Evolutionary conservation across 1,140 invertebrate genomes (phyloP), one percentile per base, ranked within the genome.

Genomic region (Diabrotica virgifera): DNA sequence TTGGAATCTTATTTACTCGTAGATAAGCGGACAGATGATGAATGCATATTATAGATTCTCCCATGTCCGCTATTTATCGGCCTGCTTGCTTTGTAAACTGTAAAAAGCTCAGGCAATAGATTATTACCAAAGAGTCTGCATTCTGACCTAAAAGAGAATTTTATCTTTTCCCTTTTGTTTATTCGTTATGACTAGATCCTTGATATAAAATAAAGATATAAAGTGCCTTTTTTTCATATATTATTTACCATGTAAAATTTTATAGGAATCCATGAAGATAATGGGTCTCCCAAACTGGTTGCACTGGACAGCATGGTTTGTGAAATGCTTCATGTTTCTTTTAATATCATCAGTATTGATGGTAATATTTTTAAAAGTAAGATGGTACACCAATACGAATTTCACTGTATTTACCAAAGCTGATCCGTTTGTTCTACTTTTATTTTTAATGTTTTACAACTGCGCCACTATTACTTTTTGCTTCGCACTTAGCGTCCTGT

Each of bases 251-350:
- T 24, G 4, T 24, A 24, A 24, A 2, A 1, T 24, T 63, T 40
- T 65, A 67, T 62, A 74, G 74, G 74, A 75, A 70, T 52, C 72
- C 0, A 76, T 76, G 74, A 76, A 76, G 65, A 73, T 76, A n/a
- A 94, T 94, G 92, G 93, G 93, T 3, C 77, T 95, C 9, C 84
- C 85, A 12, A 90, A 87, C 67, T 93, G 89, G 89, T 71, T 94
- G 13, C 91, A 94, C 72, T 94, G 92, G 90, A 76, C 85, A 4
- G 90, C 91, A 2, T 94, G 92, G 90, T 94, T 92, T 74, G 79
- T 89, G 35, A 91, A 92, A 72, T 86, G 87, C 59, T 88, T 92
- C 70, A 78, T 89, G 2, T 89, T 91, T 72, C 78, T 93, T 0
- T 67, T 87, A 0, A 82, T 91, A 63, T 86, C 86, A 24, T 79